Evolutionary conservation across 2,797 vertebrate species (phyloP).

Genomic region (Eleutherodactylus coqui): DNA sequence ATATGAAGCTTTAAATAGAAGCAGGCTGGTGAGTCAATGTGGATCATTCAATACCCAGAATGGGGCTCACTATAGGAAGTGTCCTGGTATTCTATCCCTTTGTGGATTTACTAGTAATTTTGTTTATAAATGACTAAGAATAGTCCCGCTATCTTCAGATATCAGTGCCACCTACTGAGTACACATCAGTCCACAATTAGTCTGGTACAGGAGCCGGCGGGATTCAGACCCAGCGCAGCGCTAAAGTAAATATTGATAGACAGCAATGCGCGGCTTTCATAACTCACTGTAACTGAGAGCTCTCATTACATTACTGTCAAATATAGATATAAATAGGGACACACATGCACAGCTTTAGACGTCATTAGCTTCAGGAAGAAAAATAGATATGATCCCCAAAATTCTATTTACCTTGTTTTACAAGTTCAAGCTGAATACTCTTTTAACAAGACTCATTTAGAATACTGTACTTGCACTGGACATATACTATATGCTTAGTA

Average conservation of each 20-base stretch:
- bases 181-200: not conserved
- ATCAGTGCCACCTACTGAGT: constrained; percentile 30
- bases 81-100: constrained; percentile 11
- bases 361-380: not conserved
- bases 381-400: not conserved
- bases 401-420: not conserved
- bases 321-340: constrained; percentile 40
- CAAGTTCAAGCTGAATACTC: not conserved
- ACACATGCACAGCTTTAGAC: not conserved
- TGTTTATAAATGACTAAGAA: constrained; percentile 14
- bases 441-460: no score
- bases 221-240: constrained; percentile 3
- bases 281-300: constrained; percentile 42
- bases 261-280: constrained; percentile 51
- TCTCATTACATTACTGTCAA: constrained; percentile 43
- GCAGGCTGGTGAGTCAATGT: constrained; percentile 35
- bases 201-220: constrained; percentile 23
- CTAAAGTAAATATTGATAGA: constrained; percentile 58
- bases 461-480: no score
- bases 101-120: constrained; percentile 9
- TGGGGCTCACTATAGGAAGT: constrained; percentile 37
- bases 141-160: constrained; percentile 24
- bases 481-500: no score
- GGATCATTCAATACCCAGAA: constrained; percentile 13
- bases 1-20: constrained; percentile 49